Conservation (phyloP, 2,888 invertebrate species). For the Rotaria macrura region DNA sequence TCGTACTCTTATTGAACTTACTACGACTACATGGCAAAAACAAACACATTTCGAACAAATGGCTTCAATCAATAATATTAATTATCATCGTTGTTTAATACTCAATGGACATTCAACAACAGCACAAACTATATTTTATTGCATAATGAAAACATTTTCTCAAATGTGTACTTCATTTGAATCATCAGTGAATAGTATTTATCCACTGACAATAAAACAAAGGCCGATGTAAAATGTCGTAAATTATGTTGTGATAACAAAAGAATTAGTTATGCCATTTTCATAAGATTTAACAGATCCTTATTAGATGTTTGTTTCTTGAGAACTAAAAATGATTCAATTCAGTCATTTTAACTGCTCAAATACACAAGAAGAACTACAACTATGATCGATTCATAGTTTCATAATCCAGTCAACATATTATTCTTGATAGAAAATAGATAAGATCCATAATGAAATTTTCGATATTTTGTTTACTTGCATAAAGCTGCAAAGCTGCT, state of each 20-base stretch:
- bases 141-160: not conserved
- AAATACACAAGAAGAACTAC: too few species aligned
- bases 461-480: not conserved
- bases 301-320: too few species aligned
- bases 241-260: too few species aligned
- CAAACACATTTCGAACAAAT: not conserved
- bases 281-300: too few species aligned
- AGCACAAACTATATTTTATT: not conserved
- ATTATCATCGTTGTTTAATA: not conserved
- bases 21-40: conserved; percentile 40
- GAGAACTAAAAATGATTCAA: too few species aligned
- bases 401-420: not conserved
- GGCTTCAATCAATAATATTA: not conserved
- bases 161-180: not conserved
- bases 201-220: too few species aligned
- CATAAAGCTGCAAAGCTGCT: not conserved
- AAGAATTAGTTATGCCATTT: too few species aligned
- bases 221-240: too few species aligned
- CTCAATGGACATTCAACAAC: not conserved
- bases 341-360: too few species aligned
- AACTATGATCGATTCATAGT: not conserved
- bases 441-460: not conserved
- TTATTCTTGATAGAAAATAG: not conserved
- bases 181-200: too few species aligned
- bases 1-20: conserved; percentile 43